These are phyloP conservation scores for Pogonocherus hispidulus DNA, from an alignment of 2,888 invertebrate species.

Conservation along the genomic window DNA sequence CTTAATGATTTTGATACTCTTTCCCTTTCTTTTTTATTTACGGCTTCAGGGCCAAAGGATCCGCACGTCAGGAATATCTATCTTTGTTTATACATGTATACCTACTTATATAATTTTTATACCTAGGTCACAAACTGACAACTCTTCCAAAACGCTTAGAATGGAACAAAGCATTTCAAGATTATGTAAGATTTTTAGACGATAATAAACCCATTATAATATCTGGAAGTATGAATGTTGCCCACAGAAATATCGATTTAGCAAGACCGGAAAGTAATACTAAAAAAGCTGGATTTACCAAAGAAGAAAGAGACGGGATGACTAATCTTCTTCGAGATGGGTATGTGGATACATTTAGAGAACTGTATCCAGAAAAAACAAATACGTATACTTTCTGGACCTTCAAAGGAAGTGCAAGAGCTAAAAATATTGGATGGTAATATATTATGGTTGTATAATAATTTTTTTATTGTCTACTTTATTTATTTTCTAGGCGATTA, in stretches of 20 bases:
- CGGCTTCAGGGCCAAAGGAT: no score
- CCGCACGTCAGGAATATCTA: no score
- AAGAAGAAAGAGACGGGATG: conserved; percentile 94
- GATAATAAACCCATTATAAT: conserved; percentile 93
- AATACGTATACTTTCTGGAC: conserved; percentile 96
- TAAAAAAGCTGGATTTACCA: conserved; percentile 95
- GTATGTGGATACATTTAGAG: conserved; percentile 90
- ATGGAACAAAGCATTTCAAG: conserved; percentile 90
- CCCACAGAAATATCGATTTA: conserved; percentile 95
- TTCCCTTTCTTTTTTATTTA: no score
- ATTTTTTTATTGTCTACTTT: no score
- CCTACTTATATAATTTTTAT: conserved; percentile 6
- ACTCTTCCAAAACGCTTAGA: conserved; percentile 88
- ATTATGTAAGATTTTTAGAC: conserved; percentile 85
- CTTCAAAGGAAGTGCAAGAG: conserved; percentile 88
- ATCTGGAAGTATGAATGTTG: conserved; percentile 98
- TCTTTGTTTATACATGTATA: no score
- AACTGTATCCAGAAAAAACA: conserved; percentile 86
- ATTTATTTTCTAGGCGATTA: conserved; percentile 86
- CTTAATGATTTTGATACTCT: no score
- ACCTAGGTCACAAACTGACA: conserved; percentile 83
- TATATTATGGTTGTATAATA: no score
- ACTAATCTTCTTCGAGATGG: conserved; percentile 84
- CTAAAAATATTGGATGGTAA: conserved; percentile 96
- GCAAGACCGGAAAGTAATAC: conserved; percentile 94